A percentile compares a stretch with the other conserved stretches of the same genome.
phyloP scores from a whole-genome alignment of 2,888 invertebrate species.

The Pandemis corylana region DNA sequence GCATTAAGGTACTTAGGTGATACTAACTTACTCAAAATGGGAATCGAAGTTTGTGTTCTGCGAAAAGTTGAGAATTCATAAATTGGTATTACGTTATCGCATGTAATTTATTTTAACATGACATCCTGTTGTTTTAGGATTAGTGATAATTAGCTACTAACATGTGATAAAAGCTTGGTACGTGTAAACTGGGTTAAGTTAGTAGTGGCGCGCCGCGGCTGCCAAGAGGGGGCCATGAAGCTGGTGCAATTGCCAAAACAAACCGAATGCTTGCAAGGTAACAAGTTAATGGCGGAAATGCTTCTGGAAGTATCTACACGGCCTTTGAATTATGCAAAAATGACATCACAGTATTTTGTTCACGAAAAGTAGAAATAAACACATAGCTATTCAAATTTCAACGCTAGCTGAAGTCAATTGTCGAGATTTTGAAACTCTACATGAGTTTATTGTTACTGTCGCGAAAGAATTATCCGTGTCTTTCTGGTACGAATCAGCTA shows the following conservation, averaged over 20 bases:
- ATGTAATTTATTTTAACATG: slow-evolving; percentile 47
- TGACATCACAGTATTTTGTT: slow-evolving; percentile 37
- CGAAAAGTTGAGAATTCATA: slow-evolving; percentile 40
- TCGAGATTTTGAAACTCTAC: slow-evolving; percentile 35
- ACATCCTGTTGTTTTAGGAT: slow-evolving; percentile 37
- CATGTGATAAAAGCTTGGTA: slow-evolving; percentile 36
- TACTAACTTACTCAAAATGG: not conserved
- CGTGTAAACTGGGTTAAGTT: slow-evolving; percentile 48
- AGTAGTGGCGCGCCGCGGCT: slow-evolving; percentile 42
- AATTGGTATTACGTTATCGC: slow-evolving; percentile 60
- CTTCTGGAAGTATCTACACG: slow-evolving; percentile 29
- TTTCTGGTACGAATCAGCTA: slow-evolving; percentile 36
- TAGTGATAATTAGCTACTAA: slow-evolving; percentile 33
- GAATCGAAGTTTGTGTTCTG: slow-evolving; percentile 3
- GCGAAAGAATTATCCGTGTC: slow-evolving; percentile 36
- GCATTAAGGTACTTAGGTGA: not conserved
- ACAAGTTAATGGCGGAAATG: slow-evolving; percentile 43
- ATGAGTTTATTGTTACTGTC: slow-evolving; percentile 32
- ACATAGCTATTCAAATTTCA: slow-evolving; percentile 36
- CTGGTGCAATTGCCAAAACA: slow-evolving; percentile 50
- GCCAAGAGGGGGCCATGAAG: slow-evolving; percentile 48
- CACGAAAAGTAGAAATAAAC: slow-evolving; percentile 38
- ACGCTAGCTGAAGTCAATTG: slow-evolving; percentile 32
- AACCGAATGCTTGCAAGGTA: slow-evolving; percentile 45
- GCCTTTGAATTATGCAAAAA: slow-evolving; percentile 41